These are phyloP conservation scores for Hippopotamus amphibius DNA, from an alignment of 2,113 vertebrate genomes.

Conservation along the genomic window DNA sequence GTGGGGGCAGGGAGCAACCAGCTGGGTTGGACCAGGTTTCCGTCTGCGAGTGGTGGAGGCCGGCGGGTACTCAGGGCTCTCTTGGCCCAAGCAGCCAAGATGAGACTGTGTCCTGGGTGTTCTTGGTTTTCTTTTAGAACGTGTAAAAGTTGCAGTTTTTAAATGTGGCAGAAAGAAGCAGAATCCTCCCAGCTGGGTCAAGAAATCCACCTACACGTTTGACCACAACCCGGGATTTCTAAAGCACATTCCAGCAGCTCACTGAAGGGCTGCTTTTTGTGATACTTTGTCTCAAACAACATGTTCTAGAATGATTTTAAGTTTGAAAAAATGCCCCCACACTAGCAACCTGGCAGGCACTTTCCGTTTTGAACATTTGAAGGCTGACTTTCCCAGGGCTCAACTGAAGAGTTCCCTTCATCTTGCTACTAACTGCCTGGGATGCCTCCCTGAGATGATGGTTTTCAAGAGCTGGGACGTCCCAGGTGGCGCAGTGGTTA, in stretches of 20 bases:
- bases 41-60: accelerated
- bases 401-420: no score
- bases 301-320: neutral
- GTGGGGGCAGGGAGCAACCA: neutral
- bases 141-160: neutral
- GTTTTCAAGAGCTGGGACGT: neutral
- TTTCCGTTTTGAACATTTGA: neutral
- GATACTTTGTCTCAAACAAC: neutral
- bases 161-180: neutral
- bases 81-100: neutral
- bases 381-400: neutral
- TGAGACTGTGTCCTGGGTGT: accelerated
- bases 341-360: neutral
- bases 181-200: neutral
- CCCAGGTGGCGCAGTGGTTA: no score
- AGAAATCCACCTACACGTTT: neutral
- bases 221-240: neutral
- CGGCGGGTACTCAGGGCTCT: neutral
- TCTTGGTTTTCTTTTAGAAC: neutral
- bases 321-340: neutral
- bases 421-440: neutral
- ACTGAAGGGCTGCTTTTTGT: neutral
- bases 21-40: no score
- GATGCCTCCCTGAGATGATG: neutral
- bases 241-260: neutral